Evolutionary conservation across 2,888 invertebrate species (phyloP).

Genomic region (Lysandra bellargus): DNA sequence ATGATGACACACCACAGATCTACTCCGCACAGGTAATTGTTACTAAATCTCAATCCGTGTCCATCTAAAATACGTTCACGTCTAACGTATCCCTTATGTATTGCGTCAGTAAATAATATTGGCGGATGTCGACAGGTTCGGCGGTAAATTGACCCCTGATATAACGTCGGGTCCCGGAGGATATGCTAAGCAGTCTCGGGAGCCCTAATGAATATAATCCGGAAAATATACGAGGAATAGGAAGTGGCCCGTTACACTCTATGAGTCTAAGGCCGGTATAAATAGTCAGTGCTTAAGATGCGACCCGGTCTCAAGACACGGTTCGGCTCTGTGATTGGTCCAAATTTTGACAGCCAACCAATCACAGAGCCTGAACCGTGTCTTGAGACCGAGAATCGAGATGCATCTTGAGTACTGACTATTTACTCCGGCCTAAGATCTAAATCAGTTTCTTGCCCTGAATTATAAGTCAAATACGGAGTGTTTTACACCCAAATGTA

Average conservation of each 20-base stretch:
- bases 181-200: slow-evolving; percentile 23
- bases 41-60: slow-evolving; percentile 1
- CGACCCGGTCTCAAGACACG: too few relatives aligned
- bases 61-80: slow-evolving; percentile 2
- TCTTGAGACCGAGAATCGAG: too few relatives aligned
- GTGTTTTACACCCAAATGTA: too few relatives aligned
- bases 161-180: slow-evolving; percentile 9
- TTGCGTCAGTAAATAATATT: slow-evolving; percentile 20
- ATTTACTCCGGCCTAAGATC: neutral
- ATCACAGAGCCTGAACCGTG: too few relatives aligned
- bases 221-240: slow-evolving; percentile 17
- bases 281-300: too few relatives aligned
- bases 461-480: neutral
- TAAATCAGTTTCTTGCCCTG: slow-evolving; percentile 8
- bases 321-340: too few relatives aligned
- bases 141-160: slow-evolving; percentile 12
- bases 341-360: too few relatives aligned
- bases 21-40: neutral
- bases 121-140: slow-evolving; percentile 18
- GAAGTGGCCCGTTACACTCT: slow-evolving; percentile 2
- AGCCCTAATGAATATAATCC: slow-evolving; percentile 19
- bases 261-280: neutral
- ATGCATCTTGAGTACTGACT: too few relatives aligned
- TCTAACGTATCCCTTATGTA: neutral
- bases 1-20: neutral